These are phyloP conservation scores for Prietella phreatophila DNA, from an alignment of 2,113 vertebrate species.

Conservation along the genomic window DNA sequence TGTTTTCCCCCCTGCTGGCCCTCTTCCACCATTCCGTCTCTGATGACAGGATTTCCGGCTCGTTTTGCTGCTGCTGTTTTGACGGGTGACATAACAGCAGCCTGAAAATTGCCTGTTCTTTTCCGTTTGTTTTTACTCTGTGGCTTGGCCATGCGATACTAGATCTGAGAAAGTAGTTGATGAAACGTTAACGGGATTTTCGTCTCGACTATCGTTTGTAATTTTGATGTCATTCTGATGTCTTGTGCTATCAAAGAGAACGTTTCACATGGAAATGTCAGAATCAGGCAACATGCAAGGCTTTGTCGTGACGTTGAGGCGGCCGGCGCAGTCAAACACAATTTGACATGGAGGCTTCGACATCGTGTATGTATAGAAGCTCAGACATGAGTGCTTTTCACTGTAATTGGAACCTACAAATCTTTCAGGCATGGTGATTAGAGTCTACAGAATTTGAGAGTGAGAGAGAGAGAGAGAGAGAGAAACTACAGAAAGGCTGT, in stretches of 20 bases:
- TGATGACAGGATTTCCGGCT: constrained; percentile 36
- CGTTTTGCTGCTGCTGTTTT: constrained; percentile 17
- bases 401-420: constrained; percentile 9
- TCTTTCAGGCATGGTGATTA: constrained; percentile 17
- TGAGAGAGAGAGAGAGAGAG: not conserved
- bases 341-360: constrained; percentile 15
- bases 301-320: not conserved
- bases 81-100: constrained; percentile 16
- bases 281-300: not conserved
- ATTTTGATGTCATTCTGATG: not conserved
- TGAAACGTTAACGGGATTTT: constrained; percentile 33
- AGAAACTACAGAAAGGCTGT: constrained; percentile 10
- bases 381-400: not conserved
- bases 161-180: constrained; percentile 33
- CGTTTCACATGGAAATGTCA: constrained; percentile 1
- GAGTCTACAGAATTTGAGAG: constrained; percentile 16
- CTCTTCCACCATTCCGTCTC: not conserved
- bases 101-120: constrained; percentile 13
- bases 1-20: constrained; percentile 18
- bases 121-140: constrained; percentile 35
- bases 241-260: not conserved
- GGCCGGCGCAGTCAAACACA: not conserved
- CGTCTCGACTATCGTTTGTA: constrained; percentile 7
- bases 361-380: not conserved
- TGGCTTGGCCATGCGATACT: constrained; percentile 17